Percentiles rank a stretch among this genome's conserved stretches.
These are phyloP conservation scores for Octopus sinensis DNA, from an alignment of 1,140 invertebrate species.

Conservation along the genomic window DNA sequence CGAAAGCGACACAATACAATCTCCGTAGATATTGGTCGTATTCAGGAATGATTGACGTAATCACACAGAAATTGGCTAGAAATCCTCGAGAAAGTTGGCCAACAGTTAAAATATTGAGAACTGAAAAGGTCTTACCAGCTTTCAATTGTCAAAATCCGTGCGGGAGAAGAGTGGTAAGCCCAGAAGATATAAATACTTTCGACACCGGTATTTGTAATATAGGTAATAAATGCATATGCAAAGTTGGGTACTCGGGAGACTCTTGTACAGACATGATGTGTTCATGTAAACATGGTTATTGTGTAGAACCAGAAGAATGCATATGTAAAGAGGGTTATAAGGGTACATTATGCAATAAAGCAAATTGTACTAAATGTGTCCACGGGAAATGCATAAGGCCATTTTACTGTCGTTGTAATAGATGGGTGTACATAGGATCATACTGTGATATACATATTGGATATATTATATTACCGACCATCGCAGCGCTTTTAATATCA, in stretches of 20 bases:
- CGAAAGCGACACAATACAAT: background rate
- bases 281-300: constrained; percentile 28
- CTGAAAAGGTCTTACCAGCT: constrained; percentile 24
- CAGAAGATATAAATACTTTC: constrained; percentile 27
- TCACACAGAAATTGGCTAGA: constrained; percentile 18
- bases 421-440: background rate
- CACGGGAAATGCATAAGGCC: background rate
- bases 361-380: constrained; percentile 18
- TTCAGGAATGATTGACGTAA: constrained; percentile 18
- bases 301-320: constrained; percentile 24
- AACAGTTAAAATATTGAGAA: background rate
- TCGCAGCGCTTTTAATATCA: background rate
- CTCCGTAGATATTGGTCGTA: background rate
- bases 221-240: constrained; percentile 23
- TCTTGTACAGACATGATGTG: constrained; percentile 26
- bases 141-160: constrained; percentile 28
- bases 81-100: constrained; percentile 16
- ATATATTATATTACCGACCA: background rate
- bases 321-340: constrained; percentile 27
- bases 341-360: constrained; percentile 22
- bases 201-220: constrained; percentile 26
- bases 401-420: background rate
- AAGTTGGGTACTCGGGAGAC: constrained; percentile 25
- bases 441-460: background rate
- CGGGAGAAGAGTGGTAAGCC: constrained; percentile 21